Percentiles rank a stretch among this genome's conserved stretches.
Conservation (phyloP, 2,888 invertebrate genomes). For the Notodromas monacha region DNA sequence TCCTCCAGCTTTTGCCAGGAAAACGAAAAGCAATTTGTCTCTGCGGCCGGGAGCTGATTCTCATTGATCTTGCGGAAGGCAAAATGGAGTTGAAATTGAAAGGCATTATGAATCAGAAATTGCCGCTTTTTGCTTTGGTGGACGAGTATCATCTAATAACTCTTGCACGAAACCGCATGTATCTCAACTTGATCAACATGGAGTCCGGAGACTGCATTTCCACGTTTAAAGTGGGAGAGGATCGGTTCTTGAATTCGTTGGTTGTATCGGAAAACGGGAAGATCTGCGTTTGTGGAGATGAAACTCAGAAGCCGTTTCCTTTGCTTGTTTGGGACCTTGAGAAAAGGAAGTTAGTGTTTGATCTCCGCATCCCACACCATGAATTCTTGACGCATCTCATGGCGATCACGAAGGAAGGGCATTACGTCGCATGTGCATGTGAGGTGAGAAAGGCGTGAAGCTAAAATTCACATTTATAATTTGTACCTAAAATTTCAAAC, state of each 20-base stretch:
- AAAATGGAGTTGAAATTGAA: slow-evolving; percentile 32
- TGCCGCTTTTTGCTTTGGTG: slow-evolving; percentile 59
- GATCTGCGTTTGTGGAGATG: slow-evolving; percentile 58
- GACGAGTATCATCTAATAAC: slow-evolving; percentile 44
- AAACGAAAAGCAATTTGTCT: slow-evolving; percentile 29
- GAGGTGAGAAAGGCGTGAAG: slow-evolving; percentile 18
- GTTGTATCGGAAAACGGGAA: slow-evolving; percentile 60
- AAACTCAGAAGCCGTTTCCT: slow-evolving; percentile 67
- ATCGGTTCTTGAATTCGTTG: too few species aligned
- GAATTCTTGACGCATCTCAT: slow-evolving; percentile 51
- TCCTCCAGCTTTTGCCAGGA: slow-evolving; percentile 40
- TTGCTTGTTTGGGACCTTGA: slow-evolving; percentile 58
- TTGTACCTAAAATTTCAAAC: neutral
- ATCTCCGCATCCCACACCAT: slow-evolving; percentile 55
- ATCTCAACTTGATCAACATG: slow-evolving; percentile 53
- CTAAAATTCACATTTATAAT: slow-evolving; percentile 2
- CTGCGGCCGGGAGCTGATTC: slow-evolving; percentile 41
- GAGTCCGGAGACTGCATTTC: slow-evolving; percentile 46
- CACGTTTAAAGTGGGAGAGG: slow-evolving; percentile 53
- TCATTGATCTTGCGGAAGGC: slow-evolving; percentile 45
- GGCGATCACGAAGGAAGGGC: slow-evolving; percentile 52
- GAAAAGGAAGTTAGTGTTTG: slow-evolving; percentile 47
- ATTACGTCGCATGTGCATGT: slow-evolving; percentile 22
- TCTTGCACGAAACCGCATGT: slow-evolving; percentile 53
- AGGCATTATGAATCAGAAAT: slow-evolving; percentile 58